These are phyloP conservation scores for Phallusia fumigata DNA, from an alignment of 23 tunicate species.

Conservation along the genomic window DNA sequence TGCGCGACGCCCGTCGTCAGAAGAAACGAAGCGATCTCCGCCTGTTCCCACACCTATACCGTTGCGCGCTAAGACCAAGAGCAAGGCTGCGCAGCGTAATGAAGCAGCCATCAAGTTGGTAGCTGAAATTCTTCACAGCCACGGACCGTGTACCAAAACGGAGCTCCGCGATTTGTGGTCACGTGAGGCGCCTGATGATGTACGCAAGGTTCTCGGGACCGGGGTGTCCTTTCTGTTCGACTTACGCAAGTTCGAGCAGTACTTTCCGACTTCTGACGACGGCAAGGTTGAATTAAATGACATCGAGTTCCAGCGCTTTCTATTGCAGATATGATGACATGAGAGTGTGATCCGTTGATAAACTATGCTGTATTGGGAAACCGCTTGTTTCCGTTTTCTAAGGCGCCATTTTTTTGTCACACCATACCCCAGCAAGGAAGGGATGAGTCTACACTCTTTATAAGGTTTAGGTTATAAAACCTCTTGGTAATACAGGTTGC, in stretches of 20 bases:
- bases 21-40: not conserved
- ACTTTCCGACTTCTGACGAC: conserved; percentile 31
- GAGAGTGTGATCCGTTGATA: too few species aligned
- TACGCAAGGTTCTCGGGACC: conserved; percentile 50
- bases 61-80: not conserved
- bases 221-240: conserved; percentile 54
- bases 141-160: conserved; percentile 26
- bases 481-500: too few species aligned
- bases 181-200: not conserved
- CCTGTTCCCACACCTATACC: not conserved
- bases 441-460: too few species aligned
- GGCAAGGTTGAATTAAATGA: conserved; percentile 40
- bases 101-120: conserved; percentile 40
- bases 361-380: too few species aligned
- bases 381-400: too few species aligned
- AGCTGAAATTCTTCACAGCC: conserved; percentile 30
- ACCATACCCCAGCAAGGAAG: too few species aligned
- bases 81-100: not conserved
- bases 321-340: not conserved
- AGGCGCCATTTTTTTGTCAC: too few species aligned
- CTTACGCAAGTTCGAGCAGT: conserved; percentile 35
- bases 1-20: not conserved
- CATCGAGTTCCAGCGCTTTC: conserved; percentile 3
- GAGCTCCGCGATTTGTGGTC: conserved; percentile 41
- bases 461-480: too few species aligned